Conservation (phyloP, 1,140 invertebrate genomes). For the Penaeus vannamei region DNA sequence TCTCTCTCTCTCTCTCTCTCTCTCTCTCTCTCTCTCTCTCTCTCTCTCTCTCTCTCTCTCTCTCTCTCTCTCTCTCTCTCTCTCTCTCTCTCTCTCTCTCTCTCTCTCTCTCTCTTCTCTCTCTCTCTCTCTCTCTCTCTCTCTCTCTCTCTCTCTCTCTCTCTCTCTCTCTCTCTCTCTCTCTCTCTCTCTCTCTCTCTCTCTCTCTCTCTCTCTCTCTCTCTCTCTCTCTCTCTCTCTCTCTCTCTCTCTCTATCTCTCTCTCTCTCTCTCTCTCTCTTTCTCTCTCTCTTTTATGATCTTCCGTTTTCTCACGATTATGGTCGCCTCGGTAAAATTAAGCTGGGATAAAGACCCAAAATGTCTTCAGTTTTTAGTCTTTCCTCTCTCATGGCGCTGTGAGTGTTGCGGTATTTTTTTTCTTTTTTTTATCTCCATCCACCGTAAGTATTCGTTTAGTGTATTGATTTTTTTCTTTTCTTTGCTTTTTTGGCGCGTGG, state of each 20-base stretch:
- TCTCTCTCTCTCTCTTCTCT: neutral
- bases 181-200: neutral
- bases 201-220: neutral
- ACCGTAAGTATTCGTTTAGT: too few species aligned
- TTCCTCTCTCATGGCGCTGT: too few species aligned
- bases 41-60: neutral
- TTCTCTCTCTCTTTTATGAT: too few species aligned
- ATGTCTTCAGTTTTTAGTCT: too few species aligned
- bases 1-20: neutral
- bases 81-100: neutral
- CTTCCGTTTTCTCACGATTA: too few species aligned
- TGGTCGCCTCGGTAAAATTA: too few species aligned
- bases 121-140: neutral
- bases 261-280: conserved; percentile 1
- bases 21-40: neutral
- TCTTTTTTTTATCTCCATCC: too few species aligned
- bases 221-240: neutral
- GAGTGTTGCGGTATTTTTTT: too few species aligned
- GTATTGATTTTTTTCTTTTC: too few species aligned
- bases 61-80: neutral
- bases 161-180: neutral
- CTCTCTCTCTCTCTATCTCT: neutral
- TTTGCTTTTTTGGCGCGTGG: too few species aligned
- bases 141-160: neutral
- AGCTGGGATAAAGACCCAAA: too few species aligned